Conservation (phyloP, 2,797 vertebrate species). For the Florisuga fusca region DNA sequence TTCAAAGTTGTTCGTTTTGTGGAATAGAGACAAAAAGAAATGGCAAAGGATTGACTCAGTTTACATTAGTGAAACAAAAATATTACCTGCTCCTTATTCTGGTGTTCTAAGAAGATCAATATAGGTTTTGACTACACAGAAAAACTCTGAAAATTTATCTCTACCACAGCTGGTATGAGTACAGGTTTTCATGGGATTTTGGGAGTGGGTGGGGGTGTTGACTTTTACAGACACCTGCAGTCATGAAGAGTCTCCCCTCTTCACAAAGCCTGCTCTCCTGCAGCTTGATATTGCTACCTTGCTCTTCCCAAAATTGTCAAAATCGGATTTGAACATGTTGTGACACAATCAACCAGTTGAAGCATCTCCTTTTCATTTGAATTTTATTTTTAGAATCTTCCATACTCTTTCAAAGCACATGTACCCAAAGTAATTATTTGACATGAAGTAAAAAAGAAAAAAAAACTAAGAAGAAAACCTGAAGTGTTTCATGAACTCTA, state of each 20-base stretch:
- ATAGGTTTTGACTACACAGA: background rate
- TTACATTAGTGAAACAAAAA: background rate
- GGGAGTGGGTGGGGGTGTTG: background rate
- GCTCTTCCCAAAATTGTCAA: background rate
- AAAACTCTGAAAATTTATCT: background rate
- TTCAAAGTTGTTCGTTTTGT: background rate
- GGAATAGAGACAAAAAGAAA: background rate
- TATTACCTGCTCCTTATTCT: background rate
- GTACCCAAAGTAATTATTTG: background rate
- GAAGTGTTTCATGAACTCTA: background rate
- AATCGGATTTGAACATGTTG: background rate
- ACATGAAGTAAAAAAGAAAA: background rate
- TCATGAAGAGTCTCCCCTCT: background rate
- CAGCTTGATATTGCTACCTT: background rate
- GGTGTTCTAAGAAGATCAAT: background rate
- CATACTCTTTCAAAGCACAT: background rate
- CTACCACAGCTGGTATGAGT: background rate
- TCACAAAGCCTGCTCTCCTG: background rate
- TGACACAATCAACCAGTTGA: background rate
- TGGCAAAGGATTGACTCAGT: background rate
- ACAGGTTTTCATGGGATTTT: background rate
- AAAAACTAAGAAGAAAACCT: background rate
- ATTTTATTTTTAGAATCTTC: slow-evolving; percentile 29
- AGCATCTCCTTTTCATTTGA: background rate
- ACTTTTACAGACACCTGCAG: background rate